Percentiles rank a stretch among this genome's conserved stretches.
Conservation (phyloP, 2,797 vertebrate species). For the Acanthiza pusilla region DNA sequence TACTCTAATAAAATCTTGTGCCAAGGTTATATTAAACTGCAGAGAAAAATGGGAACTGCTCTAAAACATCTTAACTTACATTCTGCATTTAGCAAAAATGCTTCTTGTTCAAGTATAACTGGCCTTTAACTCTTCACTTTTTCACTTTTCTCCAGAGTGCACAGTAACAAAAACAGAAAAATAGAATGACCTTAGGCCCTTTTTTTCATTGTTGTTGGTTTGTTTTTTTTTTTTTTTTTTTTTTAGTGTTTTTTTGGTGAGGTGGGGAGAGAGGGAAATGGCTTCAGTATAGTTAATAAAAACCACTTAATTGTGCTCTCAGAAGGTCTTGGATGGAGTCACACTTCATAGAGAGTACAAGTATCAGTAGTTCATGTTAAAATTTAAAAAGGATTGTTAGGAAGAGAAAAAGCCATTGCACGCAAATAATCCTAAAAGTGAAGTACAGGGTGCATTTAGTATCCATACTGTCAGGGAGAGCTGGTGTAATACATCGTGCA, state of each 20-base stretch:
- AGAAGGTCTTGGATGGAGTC: neutral
- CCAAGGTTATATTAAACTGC: neutral
- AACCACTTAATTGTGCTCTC: accelerated
- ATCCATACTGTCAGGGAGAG: neutral
- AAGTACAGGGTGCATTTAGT: neutral
- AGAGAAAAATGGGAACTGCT: neutral
- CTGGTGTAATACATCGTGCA: neutral
- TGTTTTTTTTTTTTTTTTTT: neutral
- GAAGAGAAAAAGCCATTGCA: neutral
- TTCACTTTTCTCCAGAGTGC: neutral
- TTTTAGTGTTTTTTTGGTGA: neutral
- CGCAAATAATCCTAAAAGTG: neutral
- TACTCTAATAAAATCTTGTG: neutral
- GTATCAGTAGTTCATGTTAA: neutral
- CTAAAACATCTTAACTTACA: neutral
- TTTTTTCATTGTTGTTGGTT: too few relatives aligned
- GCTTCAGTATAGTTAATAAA: neutral
- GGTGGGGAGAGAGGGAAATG: accelerated
- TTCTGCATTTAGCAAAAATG: neutral
- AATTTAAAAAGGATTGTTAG: neutral
- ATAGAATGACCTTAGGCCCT: neutral
- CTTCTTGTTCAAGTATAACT: neutral
- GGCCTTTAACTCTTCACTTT: neutral
- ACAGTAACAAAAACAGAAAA: neutral
- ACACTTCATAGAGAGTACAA: neutral